Base-by-base conservation (phyloP, 2,888 invertebrate species). In the Cephus sareptanus region DNA sequence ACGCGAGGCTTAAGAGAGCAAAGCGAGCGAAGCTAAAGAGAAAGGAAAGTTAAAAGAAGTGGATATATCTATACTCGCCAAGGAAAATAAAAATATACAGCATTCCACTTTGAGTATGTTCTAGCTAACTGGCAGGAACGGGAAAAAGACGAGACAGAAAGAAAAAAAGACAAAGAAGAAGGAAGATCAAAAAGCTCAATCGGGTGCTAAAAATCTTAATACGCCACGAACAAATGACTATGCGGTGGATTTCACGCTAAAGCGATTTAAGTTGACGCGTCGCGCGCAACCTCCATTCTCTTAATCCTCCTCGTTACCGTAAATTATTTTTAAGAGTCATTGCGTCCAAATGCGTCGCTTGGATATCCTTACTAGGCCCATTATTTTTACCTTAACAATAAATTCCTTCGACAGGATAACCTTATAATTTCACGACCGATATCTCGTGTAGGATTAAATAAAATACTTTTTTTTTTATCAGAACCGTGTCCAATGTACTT, bases 271-370 rank as follows among this genome's bases (percentile, higher is more conserved):
- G 56, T 56, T 56, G 23, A 56, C 56, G 23, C 2, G 23, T 56
- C 71, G 30, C 71, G 30, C 15, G 34, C 31, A 11, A 71, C 56
- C 56, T 56, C 77, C 75, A 78, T 77, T 75, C 81, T 76, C 82
- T 81, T 81, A 83, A 84, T 83, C 82, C 84, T 77, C 73, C 78
- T 79, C 76, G 69, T 79, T 75, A 75, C 76, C 82, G 83, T 84
- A 83, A 85, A 84, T 84, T 84, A 84, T 84, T 81, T 84, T 85
- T 81, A 83, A 84, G 82, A 78, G 81, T 81, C 83, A 81, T 83
- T 84, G 83, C 82, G 80, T 81, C 81, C 77, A 78, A 82, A 82
- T 79, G 79, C 80, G 70, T 77, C 33, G 23, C 9, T 56, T 23
- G 23, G 56, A 56, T 56, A 9, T 56, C 56, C 23, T 56, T 6